These are phyloP conservation scores for Ischnus inquisitorius DNA, from an alignment of 2,888 invertebrate species.

Conservation along the genomic window DNA sequence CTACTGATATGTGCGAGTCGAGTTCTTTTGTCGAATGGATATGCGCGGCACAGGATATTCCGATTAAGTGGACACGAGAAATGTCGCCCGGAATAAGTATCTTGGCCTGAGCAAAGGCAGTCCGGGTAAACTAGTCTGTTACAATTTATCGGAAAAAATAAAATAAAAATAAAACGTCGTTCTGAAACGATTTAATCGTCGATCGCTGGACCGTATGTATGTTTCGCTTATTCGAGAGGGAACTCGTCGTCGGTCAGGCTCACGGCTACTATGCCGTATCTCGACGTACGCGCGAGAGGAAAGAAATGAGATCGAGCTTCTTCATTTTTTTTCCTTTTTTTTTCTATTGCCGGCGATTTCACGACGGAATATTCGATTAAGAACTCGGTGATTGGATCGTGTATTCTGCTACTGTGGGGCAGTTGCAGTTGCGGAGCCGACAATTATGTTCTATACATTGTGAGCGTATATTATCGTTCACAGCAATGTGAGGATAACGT, in stretches of 20 bases:
- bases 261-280: too few relatives aligned
- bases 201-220: conserved; percentile 2
- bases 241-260: neutral
- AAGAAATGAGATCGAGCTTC: too few relatives aligned
- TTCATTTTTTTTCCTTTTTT: too few relatives aligned
- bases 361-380: too few relatives aligned
- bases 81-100: neutral
- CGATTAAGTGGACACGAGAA: conserved; percentile 19
- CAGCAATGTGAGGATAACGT: too few relatives aligned
- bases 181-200: conserved; percentile 5
- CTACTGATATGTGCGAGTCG: neutral
- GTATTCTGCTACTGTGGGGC: too few relatives aligned
- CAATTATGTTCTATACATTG: too few relatives aligned
- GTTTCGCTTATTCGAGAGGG: neutral
- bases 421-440: too few relatives aligned
- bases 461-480: too few relatives aligned
- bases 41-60: neutral
- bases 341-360: too few relatives aligned
- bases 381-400: too few relatives aligned
- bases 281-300: too few relatives aligned
- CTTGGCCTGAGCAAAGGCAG: neutral
- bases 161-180: neutral
- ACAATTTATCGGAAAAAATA: conserved; percentile 10
- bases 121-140: conserved; percentile 14
- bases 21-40: neutral